Evolutionary conservation across 2,888 invertebrate genomes (phyloP), one percentile per base, ranked within the genome.

Genomic region (Rutpela maculata): DNA sequence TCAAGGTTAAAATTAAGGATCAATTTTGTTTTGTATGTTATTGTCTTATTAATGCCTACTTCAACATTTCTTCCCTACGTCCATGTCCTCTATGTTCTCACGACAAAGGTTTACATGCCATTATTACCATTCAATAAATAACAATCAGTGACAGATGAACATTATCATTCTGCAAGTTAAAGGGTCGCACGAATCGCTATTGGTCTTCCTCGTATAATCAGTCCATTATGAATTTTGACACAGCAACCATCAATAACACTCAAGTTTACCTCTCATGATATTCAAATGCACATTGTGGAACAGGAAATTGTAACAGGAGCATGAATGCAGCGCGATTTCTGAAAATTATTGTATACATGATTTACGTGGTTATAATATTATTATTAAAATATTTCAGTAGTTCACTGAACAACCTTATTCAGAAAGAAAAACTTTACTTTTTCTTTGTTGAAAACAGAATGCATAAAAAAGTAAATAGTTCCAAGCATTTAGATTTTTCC

Each of bases 91-190:
- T 19, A 17, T 69, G 56, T 69, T 69, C 69, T 69, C 69, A 69
- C 69, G 69, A 69, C 69, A 59, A 57, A 69, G 15, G 35, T 12
- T 57, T 59, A 57, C 59, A 69, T 56, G 69, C 69, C 57, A 59
- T 69, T 69, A 69, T 38, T 35, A 69, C 69, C 59, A 69, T 69
- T 69, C 69, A 59, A 69, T 69, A 69, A 69, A 69, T 69, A 69
- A 69, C 69, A 57, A 56, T 69, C 57, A 38, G 69, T 19, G 69
- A 57, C 69, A 69, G 69, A 57, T 35, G 69, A 38, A 69, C 69
- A 69, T 69, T 69, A 69, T 69, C 69, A 69, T 69, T 69, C 69
- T 59, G 56, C 67, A 11, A 56, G 56, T 50, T 69, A 65, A 26
- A 35, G 57, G 69, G 69, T 57, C 57, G n/a, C 69, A 69, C 69